Evolutionary conservation across 1,140 invertebrate species (phyloP), one percentile per base, ranked within the genome.

Genomic region (Bombyx mori): DNA sequence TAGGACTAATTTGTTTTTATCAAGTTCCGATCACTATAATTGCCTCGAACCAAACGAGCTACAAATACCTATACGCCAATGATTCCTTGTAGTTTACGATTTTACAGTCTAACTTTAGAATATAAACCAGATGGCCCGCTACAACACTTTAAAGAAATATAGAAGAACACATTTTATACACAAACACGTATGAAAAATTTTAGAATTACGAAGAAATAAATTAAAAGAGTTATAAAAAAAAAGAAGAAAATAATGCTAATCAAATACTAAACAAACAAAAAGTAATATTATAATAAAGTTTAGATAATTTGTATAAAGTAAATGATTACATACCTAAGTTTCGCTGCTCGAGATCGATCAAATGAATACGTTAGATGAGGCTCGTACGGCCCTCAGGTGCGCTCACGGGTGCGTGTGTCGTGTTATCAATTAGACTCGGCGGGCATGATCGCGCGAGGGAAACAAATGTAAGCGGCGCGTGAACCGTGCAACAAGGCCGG

Each of bases 91-190:
- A 75, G 78, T 86, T 86, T 83, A 86, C 81, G 79, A 80, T 83
- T 83, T 80, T 77, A 84, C 77, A 83, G 77, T 82, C 83, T 86
- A 86, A 86, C 78, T 86, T 86, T 86, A 86, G 83, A 83, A 82
- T 78, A 82, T 77, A 82, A 82, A 82, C 83, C 83, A 86, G 83
- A 86, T 86, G 83, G 80, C 83, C 76, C 65, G 73, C 77, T 74
- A 61, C 60, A 77, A 68, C 74, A 75, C 73, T 80, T 76, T 71
- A 73, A 77, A 76, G 66, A 77, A 79, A 75, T 78, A 79, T 80
- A 78, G 42, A 50, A 66, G 55, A 71, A 78, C 64, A 73, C 58
- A 67, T 60, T 62, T 65, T 65, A 68, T 62, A 50, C 46, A 56
- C 53, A 63, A 53, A 59, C 43, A 60, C 49, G 44, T 60, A 22